A percentile compares a stretch with the other conserved stretches of the same genome.
Evolutionary conservation across 2,888 invertebrate species (phyloP).

Genomic region (Amiota mariae): DNA sequence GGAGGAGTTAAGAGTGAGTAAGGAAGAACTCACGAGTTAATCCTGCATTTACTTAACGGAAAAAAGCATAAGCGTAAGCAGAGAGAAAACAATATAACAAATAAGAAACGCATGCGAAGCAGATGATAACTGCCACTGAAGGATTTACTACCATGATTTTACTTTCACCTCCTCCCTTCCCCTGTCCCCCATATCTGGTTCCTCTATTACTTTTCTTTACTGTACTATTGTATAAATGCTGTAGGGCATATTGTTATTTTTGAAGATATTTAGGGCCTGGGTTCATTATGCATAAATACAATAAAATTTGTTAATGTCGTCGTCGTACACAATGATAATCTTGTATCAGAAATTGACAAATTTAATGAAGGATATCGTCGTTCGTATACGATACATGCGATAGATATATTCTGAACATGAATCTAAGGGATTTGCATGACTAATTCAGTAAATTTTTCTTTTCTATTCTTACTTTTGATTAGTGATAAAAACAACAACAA

Average conservation of each 20-base stretch:
- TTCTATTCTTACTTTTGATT: too few relatives aligned
- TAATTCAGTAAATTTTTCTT: constrained; percentile 42
- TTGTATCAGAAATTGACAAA: constrained; percentile 67
- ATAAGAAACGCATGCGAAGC: constrained; percentile 17
- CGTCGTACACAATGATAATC: constrained; percentile 49
- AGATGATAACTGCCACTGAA: constrained; percentile 11
- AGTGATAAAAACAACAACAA: too few relatives aligned
- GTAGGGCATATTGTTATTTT: too few relatives aligned
- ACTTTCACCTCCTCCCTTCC: background rate
- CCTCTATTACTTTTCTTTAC: too few relatives aligned
- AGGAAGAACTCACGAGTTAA: background rate
- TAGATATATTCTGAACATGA: background rate
- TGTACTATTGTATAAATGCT: too few relatives aligned
- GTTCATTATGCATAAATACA: too few relatives aligned
- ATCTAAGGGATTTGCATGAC: constrained; percentile 23
- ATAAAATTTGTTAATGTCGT: too few relatives aligned
- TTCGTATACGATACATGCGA: background rate
- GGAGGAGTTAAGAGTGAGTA: too few relatives aligned
- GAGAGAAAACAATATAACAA: background rate
- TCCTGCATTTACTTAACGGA: constrained; percentile 17
- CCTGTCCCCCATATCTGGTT: too few relatives aligned
- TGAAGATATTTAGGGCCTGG: too few relatives aligned
- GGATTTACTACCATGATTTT: constrained; percentile 4
- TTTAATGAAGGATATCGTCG: constrained; percentile 44
- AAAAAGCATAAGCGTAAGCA: background rate